Conservation (phyloP, 2,797 vertebrate species). For the Etheostoma nigrum region DNA sequence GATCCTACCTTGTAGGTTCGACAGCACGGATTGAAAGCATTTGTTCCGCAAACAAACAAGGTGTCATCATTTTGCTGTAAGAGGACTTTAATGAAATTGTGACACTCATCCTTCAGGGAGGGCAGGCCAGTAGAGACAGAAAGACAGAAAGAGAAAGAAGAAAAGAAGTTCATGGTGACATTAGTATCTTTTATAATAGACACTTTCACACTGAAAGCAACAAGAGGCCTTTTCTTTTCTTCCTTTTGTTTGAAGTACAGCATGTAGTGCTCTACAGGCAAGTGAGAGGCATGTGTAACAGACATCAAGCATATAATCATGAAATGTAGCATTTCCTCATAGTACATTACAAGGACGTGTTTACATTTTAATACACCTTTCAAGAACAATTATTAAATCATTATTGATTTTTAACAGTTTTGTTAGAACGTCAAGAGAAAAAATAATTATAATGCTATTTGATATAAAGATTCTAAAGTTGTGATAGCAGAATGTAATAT, state of each 20-base stretch:
- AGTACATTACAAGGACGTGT: slow-evolving; percentile 14
- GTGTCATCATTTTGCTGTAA: slow-evolving; percentile 95
- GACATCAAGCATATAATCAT: slow-evolving; percentile 24
- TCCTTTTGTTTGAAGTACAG: slow-evolving; percentile 38
- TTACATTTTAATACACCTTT: slow-evolving; percentile 18
- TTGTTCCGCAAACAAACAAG: slow-evolving; percentile 97
- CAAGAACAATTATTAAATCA: slow-evolving; percentile 23
- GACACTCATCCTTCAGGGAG: slow-evolving; percentile 93
- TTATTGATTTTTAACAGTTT: slow-evolving; percentile 9
- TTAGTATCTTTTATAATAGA: slow-evolving; percentile 39
- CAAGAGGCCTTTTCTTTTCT: slow-evolving; percentile 32
- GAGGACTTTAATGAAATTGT: slow-evolving; percentile 99
- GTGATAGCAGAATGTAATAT: slow-evolving; percentile 15
- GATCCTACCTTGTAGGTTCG: slow-evolving; percentile 92
- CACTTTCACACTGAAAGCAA: slow-evolving; percentile 31
- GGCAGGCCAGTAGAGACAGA: slow-evolving; percentile 38
- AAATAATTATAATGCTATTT: slow-evolving; percentile 21
- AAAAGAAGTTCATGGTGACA: slow-evolving; percentile 47
- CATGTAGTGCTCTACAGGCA: slow-evolving; percentile 3
- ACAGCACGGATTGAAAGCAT: slow-evolving; percentile 98
- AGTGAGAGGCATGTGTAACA: slow-evolving; percentile 20
- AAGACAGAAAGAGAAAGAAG: slow-evolving; percentile 24
- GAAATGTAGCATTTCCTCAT: slow-evolving; percentile 23
- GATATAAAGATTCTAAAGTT: slow-evolving; percentile 31
- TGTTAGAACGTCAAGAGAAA: slow-evolving; percentile 6